Evolutionary conservation across 2,797 vertebrate genomes (phyloP).

Genomic region (Onychomys torridus): DNA sequence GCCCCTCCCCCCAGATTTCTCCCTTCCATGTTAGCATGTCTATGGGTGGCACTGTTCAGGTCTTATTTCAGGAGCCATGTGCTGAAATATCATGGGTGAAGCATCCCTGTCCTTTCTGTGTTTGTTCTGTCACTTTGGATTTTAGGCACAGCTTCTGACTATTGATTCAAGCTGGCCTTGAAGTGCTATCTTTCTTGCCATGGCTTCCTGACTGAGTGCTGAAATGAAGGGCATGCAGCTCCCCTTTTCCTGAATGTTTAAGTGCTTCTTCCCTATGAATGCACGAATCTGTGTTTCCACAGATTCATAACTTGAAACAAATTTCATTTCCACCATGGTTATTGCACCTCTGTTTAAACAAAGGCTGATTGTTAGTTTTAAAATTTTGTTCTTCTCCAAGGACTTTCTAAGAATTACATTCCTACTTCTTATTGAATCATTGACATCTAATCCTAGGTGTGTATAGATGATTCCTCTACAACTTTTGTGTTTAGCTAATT

Average conservation of each 20-base stretch:
- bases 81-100: no score
- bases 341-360: not conserved
- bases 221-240: no score
- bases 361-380: not conserved
- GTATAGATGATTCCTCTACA: not conserved
- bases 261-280: not conserved
- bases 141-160: not conserved
- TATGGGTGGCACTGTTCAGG: no score
- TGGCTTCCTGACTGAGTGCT: not conserved
- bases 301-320: constrained; percentile 2
- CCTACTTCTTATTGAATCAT: not conserved
- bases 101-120: no score
- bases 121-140: not conserved
- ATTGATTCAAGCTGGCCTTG: not conserved
- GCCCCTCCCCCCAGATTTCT: not conserved
- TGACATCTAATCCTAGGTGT: not conserved
- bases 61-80: not conserved
- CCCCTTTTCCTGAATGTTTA: not conserved
- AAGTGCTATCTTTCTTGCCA: not conserved
- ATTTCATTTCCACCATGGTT: not conserved
- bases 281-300: not conserved
- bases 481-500: not conserved
- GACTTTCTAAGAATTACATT: not conserved
- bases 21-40: not conserved
- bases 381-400: not conserved